Percentiles rank a stretch among this genome's conserved stretches.
Evolutionary conservation across 2,113 vertebrate species (phyloP).

Genomic region (Tringa solitaria): DNA sequence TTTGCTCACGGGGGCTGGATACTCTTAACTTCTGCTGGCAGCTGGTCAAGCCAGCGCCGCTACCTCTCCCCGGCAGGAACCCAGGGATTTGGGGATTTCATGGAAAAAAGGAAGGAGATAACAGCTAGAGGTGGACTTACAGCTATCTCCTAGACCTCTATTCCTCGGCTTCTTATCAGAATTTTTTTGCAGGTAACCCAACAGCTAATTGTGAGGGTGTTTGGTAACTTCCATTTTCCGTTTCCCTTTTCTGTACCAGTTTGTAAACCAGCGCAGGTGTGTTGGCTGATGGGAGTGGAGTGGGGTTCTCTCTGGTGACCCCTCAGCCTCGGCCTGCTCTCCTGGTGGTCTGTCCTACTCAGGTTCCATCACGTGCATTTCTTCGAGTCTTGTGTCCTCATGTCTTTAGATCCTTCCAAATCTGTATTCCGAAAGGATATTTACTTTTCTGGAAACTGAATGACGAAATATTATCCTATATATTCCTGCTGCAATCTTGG

Average conservation of each 20-base stretch:
- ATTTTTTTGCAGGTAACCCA: not conserved
- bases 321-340: not conserved
- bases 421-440: not conserved
- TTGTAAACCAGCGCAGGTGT: not conserved
- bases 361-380: fast-evolving
- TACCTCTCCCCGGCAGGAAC: not conserved
- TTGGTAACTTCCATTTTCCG: not conserved
- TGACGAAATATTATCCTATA: not conserved
- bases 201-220: not conserved
- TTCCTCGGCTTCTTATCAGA: not conserved
- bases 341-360: not conserved
- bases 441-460: not conserved
- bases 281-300: not conserved
- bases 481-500: not conserved
- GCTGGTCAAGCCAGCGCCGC: not conserved
- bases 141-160: not conserved
- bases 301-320: not conserved
- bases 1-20: not conserved
- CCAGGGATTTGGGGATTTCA: not conserved
- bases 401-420: not conserved
- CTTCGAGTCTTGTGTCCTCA: not conserved
- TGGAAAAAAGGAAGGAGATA: not conserved
- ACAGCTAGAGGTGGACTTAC: not conserved
- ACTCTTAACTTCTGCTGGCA: not conserved
- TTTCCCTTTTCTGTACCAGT: not conserved